Evolutionary conservation across 2,113 vertebrate genomes (phyloP), one percentile per base, ranked within the genome.

Genomic region (Phylloscopus whistleri): DNA sequence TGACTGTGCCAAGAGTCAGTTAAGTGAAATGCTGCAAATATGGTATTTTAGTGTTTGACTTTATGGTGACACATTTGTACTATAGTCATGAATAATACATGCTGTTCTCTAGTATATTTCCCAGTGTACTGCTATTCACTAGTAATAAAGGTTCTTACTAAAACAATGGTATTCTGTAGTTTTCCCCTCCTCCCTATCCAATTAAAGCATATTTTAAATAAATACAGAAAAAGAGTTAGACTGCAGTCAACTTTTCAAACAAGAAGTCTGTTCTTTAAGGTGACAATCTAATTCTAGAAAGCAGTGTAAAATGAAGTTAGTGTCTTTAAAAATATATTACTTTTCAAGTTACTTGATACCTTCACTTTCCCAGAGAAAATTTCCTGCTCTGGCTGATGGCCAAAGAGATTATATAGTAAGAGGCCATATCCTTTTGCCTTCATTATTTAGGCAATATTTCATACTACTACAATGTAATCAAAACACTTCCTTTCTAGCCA

Each of bases 381-480:
- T 95, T 97, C 96, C 95, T 98, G 90, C 31, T 70, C 85, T 98
- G 97, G 96, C 90, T 93, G 96, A 97, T 96, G 70, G 89, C 97
- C 97, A 98, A 83, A 72, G 35, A 97, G 96, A 97, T 97, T 94
- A 94, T 94, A 90, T 41, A 87, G 63, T 95, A 96, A 95, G 84
- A 95, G 86, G 46, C 86, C 74, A 89, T 91, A 96, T 93, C 95
- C 92, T 96, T 90, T 97, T 97, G 89, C 95, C 53, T 96, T 95
- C 73, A 86, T 94, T 97, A 92, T 95, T 91, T 95, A 91, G 85
- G 87, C 87, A 91, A 67, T 96, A 90, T 90, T 98, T 98, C 93
- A 94, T 95, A 94, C 95, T 88, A 78, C 95, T 97, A 92, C 87
- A 96, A 82, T 84, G 89, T 94, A 96, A 96, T 94, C 91, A 97